A percentile compares a stretch with the other conserved stretches of the same genome.
These are phyloP conservation scores for Tetropium fuscum DNA, from an alignment of 2,888 invertebrate species.

Conservation along the genomic window DNA sequence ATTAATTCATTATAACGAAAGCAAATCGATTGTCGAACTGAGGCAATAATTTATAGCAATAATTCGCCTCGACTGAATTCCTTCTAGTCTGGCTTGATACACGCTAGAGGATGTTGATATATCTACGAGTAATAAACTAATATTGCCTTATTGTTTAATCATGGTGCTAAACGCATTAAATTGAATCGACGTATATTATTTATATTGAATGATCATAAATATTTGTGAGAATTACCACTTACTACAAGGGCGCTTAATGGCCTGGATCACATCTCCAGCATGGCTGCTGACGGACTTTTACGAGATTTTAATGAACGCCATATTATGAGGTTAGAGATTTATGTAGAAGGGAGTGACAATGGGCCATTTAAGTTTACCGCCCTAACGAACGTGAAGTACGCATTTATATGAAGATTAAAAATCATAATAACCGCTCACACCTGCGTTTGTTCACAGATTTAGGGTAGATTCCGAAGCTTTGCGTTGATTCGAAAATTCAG, in stretches of 20 bases:
- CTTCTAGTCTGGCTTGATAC: too few relatives aligned
- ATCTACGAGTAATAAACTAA: too few relatives aligned
- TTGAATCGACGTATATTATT: too few relatives aligned
- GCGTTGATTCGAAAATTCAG: too few relatives aligned
- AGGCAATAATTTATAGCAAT: background rate
- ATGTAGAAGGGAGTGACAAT: conserved; percentile 4
- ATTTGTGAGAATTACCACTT: too few relatives aligned
- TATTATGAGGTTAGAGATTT: conserved; percentile 1
- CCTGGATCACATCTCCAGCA: too few relatives aligned
- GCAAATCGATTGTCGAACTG: background rate
- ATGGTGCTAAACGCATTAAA: too few relatives aligned
- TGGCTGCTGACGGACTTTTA: conserved; percentile 4
- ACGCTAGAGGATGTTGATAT: too few relatives aligned
- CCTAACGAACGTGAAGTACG: conserved; percentile 6
- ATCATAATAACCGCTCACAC: conserved; percentile 13
- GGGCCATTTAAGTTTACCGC: background rate
- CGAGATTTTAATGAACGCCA: conserved; percentile 3
- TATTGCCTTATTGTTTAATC: too few relatives aligned
- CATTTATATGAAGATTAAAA: conserved; percentile 12
- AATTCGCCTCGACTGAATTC: too few relatives aligned
- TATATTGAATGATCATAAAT: too few relatives aligned
- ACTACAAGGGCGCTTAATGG: too few relatives aligned
- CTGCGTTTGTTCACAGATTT: conserved; percentile 10
- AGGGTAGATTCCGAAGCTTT: background rate
- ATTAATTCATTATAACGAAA: background rate